Base-by-base conservation (phyloP, 2,888 invertebrate genomes). In the Dynastes hyllus region DNA sequence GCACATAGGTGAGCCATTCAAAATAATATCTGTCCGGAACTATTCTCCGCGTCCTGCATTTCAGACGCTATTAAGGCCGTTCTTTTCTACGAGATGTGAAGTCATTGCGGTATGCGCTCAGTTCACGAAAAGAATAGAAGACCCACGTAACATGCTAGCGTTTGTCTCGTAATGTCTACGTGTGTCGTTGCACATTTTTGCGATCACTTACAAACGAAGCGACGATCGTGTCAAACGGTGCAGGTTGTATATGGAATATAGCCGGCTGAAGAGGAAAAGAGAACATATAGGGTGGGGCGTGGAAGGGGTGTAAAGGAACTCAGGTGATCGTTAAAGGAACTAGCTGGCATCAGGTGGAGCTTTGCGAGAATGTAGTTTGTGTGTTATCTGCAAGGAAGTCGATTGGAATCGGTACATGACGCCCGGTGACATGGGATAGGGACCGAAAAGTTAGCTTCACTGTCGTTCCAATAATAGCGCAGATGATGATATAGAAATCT, bases 331-430 rank as follows among this genome's bases (percentile, higher is more conserved):
- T 55, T 55, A 55, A 5, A 55, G 55, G 55, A 55, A 55, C 55
- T 55, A 27, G 22, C 8, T 22, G 22, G 55, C 55, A 9, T 55
- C 55, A 55, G 55, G 55, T 55, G 55, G 6, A 55, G 55, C 22
- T 55, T 55, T 22, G 55, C 55, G 1, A 55, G 6, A 55, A 4
- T 22, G 22, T 55, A 16, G 55, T 55, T 55, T 22, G 55, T 22
- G 45, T 55, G 55, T 55, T 55, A 55, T 55, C 55, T 55, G 55
- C 55, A 55, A 32, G 55, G 55, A 55, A 55, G 55, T 55, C 55
- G 55, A 55, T 55, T 22, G 22, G 55, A 55, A 55, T 55, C 16
- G 55, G 55, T 55, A 55, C 55, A 55, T 55, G 45, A 45, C 45
- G 55, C 55, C 22, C 22, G 55, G 55, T 55, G 55, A 55, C 55